Evolutionary conservation across 2,113 vertebrate species (phyloP).

Genomic region (Catagonus wagneri): DNA sequence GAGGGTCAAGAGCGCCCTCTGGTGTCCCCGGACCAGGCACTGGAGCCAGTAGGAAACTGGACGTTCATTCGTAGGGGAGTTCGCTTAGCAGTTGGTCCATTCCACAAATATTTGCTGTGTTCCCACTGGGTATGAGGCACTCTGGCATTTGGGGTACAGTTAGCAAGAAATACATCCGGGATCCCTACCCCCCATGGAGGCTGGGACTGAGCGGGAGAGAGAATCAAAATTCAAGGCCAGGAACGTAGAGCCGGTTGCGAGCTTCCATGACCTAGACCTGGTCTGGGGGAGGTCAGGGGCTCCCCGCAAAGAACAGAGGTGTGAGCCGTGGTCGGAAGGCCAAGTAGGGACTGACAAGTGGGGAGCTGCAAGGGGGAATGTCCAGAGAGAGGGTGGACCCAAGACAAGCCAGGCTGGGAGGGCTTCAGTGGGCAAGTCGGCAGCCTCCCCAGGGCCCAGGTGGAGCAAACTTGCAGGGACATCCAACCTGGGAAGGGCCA

Average conservation of each 20-base stretch:
- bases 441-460: background rate
- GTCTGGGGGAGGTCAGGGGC: background rate
- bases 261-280: background rate
- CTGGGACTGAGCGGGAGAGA: background rate
- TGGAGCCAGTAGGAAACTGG: background rate
- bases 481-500: background rate
- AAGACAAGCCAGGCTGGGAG: background rate
- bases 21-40: background rate
- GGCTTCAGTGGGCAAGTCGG: background rate
- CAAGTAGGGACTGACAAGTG: background rate
- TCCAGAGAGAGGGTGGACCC: background rate
- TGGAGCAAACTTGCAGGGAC: background rate
- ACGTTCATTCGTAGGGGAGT: background rate
- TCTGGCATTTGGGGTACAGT: background rate
- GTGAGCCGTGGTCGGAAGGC: background rate
- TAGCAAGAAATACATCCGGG: background rate
- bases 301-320: background rate
- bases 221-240: background rate
- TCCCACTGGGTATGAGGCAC: background rate
- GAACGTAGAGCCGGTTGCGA: background rate
- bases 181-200: background rate
- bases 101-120: background rate
- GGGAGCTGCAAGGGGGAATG: background rate
- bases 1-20: conserved; percentile 60
- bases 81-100: background rate